Conservation (phyloP, 2,797 vertebrate species). For the Protonibea diacanthus region DNA sequence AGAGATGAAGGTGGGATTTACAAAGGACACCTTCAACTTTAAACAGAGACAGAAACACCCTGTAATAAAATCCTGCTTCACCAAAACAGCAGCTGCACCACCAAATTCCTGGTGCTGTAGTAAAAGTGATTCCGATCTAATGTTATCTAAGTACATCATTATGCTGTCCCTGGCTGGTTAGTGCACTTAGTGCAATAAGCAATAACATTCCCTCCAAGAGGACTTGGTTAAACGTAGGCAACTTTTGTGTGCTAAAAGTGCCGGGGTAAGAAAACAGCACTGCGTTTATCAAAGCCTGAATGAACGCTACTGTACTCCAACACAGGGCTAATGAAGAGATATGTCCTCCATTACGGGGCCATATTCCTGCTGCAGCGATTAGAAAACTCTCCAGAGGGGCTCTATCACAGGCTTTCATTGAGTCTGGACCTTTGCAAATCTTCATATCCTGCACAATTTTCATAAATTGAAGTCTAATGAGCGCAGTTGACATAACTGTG, state of each 20-base stretch:
- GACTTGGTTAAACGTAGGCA: conserved; percentile 76
- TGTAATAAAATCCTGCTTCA: conserved; percentile 45
- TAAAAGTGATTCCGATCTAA: conserved; percentile 69
- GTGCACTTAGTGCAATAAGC: conserved; percentile 72
- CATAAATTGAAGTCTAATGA: conserved; percentile 87
- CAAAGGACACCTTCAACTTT: conserved; percentile 30
- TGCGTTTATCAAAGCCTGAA: conserved; percentile 79
- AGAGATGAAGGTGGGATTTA: conserved; percentile 10
- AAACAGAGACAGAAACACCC: conserved; percentile 8
- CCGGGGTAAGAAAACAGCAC: conserved; percentile 73
- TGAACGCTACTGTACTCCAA: conserved; percentile 79
- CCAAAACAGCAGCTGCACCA: conserved; percentile 47
- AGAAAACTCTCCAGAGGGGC: conserved; percentile 82
- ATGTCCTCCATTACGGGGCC: conserved; percentile 84
- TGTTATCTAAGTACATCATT: conserved; percentile 77
- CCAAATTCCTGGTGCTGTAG: conserved; percentile 41
- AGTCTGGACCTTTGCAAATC: conserved; percentile 84
- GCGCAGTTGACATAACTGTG: conserved; percentile 82
- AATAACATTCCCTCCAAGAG: conserved; percentile 73
- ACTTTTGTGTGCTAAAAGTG: conserved; percentile 79
- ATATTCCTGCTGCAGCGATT: conserved; percentile 83
- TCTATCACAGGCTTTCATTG: conserved; percentile 80
- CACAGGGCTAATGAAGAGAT: conserved; percentile 85
- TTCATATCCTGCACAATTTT: conserved; percentile 84
- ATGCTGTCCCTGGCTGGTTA: conserved; percentile 69